Evolutionary conservation across 1,140 invertebrate species (phyloP).

Genomic region (Drosophila orena): DNA sequence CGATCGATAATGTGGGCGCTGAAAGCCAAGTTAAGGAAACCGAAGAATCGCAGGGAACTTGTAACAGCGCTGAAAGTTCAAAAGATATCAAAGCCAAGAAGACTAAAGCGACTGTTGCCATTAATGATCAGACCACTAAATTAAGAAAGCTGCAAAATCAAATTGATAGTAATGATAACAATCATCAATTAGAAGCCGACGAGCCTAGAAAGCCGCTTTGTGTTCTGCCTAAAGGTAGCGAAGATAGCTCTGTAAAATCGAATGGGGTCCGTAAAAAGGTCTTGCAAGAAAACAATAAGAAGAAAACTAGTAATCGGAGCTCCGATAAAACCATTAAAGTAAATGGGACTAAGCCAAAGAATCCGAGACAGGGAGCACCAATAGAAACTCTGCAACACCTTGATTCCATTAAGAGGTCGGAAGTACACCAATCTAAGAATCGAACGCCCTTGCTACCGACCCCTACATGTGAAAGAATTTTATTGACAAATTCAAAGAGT

Average conservation of each 20-base stretch:
- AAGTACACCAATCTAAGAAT: not conserved
- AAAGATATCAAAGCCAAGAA: not conserved
- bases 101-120: not conserved
- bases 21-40: not conserved
- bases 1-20: too few species aligned
- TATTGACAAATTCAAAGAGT: not conserved
- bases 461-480: not conserved
- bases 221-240: not conserved
- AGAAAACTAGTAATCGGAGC: not conserved
- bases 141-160: not conserved
- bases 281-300: slow-evolving; percentile 3
- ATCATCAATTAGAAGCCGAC: not conserved
- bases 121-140: slow-evolving; percentile 1
- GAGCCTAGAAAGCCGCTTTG: not conserved
- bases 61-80: too few species aligned
- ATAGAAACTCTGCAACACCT: not conserved
- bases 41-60: not conserved
- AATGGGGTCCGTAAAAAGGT: not conserved
- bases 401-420: slow-evolving; percentile 14
- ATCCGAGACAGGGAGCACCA: too few species aligned
- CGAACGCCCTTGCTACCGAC: not conserved
- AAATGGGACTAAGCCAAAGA: not conserved
- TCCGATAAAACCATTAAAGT: too few species aligned
- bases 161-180: not conserved
- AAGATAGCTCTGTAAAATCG: not conserved